Base-by-base conservation (phyloP, 2,888 invertebrate genomes). In the Malthinus seriepunctatus region DNA sequence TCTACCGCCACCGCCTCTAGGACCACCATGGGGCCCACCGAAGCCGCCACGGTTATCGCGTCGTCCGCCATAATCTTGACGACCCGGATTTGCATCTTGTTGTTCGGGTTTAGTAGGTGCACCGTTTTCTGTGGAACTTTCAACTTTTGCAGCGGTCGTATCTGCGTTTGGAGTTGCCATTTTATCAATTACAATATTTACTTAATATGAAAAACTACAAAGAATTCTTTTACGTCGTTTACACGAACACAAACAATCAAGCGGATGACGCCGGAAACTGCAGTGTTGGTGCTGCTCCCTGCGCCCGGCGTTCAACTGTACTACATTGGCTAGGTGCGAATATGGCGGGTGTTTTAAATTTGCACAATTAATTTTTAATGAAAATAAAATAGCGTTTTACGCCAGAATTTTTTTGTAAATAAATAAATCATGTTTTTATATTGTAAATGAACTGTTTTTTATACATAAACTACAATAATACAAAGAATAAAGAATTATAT, bases 1-100 rank as follows among this genome's bases (percentile, higher is more conserved):
- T 38, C 66, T 68, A 11, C 62, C 60, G 10, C 64, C 64, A 44
- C 65, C 63, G 31, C 64, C 63, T 48, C 67, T 64, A 52, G 62
- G 53, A 31, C 65, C 64, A 44, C 60, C 51, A 0, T 55, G 57
- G n/a, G 2, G 23, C 52, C 63, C 35, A 52, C 62, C 54, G n/a
- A 55, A 62, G 11, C 65, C 66, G 7, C 63, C 63, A 44, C 65
- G 62, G 38, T 63, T 64, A 3, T 23, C 23, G 23, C 23, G 39
- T 54, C 67, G 65, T 54, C 67, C 62, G 31, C 62, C 56, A 31
- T 57, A 57, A 11, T 56, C 56, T 35, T 51, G 56, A 31, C 48
- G 14, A n/a, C 33, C 32, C n/a, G 44, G 15, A 11, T 50, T 35
- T 15, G 14, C 12, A 12, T 49, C 11, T 9, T 48, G 47, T 14